phyloP scores from a whole-genome alignment of 2,113 vertebrate species.

The Eira barbara region DNA sequence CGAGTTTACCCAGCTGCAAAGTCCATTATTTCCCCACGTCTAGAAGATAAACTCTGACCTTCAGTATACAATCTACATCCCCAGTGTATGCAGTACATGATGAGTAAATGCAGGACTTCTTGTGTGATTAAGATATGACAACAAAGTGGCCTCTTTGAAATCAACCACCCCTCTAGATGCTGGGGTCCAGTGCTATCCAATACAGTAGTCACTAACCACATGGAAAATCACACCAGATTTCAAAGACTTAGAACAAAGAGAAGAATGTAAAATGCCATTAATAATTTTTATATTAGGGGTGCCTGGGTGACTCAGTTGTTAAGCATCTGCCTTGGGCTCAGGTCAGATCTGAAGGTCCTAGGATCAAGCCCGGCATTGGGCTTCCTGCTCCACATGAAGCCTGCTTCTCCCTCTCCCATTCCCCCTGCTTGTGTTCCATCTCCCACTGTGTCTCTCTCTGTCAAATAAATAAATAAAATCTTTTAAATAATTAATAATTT shows the following conservation, averaged over 20 bases:
- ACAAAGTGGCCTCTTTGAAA: neutral
- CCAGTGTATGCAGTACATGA: neutral
- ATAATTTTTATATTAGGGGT: neutral
- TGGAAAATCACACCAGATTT: neutral
- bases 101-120: neutral
- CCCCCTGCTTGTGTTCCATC: no score
- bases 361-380: no score
- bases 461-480: no score
- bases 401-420: no score
- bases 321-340: no score
- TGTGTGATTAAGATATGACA: neutral
- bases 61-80: neutral
- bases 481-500: neutral
- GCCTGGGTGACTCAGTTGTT: no score
- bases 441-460: no score
- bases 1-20: neutral
- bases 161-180: neutral
- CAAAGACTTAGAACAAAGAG: neutral
- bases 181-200: neutral
- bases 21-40: neutral
- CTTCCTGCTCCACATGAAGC: no score
- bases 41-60: neutral
- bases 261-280: neutral
- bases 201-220: neutral
- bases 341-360: no score